These are phyloP conservation scores for Drosophila nigrodunni DNA, from an alignment of 1,140 invertebrate genomes.

Conservation along the genomic window DNA sequence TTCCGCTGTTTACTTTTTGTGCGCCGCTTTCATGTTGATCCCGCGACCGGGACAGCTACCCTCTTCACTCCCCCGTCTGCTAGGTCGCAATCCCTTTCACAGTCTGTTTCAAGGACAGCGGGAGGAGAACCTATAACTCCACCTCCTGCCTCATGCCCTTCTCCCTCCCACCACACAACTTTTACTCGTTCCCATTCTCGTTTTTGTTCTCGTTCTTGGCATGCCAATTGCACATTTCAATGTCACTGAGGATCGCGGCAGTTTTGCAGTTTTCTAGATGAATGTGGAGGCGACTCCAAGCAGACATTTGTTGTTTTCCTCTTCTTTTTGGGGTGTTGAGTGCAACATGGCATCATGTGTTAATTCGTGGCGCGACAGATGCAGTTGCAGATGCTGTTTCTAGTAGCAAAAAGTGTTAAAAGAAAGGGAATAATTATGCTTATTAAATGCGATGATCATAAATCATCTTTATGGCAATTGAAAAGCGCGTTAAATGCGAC, in stretches of 20 bases:
- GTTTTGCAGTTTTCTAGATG: slow-evolving; percentile 49
- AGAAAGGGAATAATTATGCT: slow-evolving; percentile 68
- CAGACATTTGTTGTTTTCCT: too few species aligned
- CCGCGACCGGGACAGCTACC: slow-evolving; percentile 51
- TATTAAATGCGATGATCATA: slow-evolving; percentile 77
- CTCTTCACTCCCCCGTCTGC: neutral
- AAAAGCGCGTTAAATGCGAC: slow-evolving; percentile 70
- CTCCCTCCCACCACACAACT: neutral
- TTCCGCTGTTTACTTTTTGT: slow-evolving; percentile 73
- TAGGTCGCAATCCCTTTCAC: neutral
- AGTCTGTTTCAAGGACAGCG: slow-evolving; percentile 25
- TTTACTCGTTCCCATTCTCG: slow-evolving; percentile 23
- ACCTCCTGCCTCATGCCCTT: too few species aligned
- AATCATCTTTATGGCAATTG: slow-evolving; percentile 83
- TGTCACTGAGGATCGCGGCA: slow-evolving; percentile 75
- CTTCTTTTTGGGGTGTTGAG: slow-evolving; percentile 38
- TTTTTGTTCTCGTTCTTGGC: slow-evolving; percentile 49
- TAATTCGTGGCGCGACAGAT: slow-evolving; percentile 48
- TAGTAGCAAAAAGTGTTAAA: slow-evolving; percentile 46
- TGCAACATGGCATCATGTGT: slow-evolving; percentile 49
- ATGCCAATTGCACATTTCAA: slow-evolving; percentile 79
- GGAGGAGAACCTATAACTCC: neutral
- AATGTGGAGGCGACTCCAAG: slow-evolving; percentile 15
- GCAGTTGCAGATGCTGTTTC: slow-evolving; percentile 29
- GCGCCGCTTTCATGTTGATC: slow-evolving; percentile 75